Evolutionary conservation across 92 coral and sea anemone species (phyloP).

Genomic region (Metridium senile): DNA sequence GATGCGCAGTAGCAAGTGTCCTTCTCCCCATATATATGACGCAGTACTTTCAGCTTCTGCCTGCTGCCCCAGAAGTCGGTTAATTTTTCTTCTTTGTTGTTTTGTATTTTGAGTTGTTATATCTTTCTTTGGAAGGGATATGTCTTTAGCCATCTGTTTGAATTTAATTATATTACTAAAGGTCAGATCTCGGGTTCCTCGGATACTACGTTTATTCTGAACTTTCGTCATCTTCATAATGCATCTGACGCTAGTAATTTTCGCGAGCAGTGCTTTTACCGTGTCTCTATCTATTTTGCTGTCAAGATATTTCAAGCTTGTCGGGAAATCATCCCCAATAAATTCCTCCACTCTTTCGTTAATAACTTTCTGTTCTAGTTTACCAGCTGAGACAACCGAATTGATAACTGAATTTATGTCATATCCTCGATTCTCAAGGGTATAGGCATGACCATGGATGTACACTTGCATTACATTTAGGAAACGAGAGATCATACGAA

Average conservation of each 20-base stretch:
- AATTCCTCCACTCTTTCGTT: background rate
- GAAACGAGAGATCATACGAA: constrained; percentile 34
- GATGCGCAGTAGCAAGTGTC: too few species aligned
- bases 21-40: constrained; percentile 33
- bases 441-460: constrained; percentile 36
- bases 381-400: background rate
- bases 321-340: background rate
- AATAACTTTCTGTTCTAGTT: background rate
- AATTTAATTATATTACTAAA: constrained; percentile 7
- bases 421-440: constrained; percentile 37
- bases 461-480: constrained; percentile 48
- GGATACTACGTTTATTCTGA: background rate
- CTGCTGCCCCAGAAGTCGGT: constrained; percentile 4
- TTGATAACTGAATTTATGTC: background rate
- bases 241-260: constrained; percentile 17
- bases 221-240: constrained; percentile 8
- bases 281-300: constrained; percentile 26
- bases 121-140: constrained; percentile 12
- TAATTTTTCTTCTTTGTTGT: background rate
- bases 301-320: constrained; percentile 12
- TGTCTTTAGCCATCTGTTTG: constrained; percentile 15
- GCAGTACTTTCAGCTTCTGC: background rate
- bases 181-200: background rate
- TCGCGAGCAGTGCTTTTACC: constrained; percentile 8
- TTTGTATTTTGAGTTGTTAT: background rate